phyloP scores from a whole-genome alignment of 23 tunicate genomes.

The Halocynthia aurantium region DNA sequence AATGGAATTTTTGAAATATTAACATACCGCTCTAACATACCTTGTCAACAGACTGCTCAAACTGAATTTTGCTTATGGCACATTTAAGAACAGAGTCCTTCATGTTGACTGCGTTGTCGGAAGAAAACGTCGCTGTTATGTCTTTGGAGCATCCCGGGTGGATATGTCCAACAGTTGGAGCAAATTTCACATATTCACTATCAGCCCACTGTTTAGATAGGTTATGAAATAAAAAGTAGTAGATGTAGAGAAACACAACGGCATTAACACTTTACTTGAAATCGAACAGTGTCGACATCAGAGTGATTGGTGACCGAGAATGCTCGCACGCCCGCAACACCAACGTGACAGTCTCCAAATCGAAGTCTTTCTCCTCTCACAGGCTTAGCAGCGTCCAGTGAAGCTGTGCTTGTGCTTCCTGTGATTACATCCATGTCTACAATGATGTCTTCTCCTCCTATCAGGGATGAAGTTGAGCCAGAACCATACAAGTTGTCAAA shows the following conservation, averaged over 20 bases:
- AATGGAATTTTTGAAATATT: too few relatives aligned
- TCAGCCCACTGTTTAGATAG: conserved; percentile 41
- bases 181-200: conserved; percentile 48
- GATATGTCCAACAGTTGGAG: conserved; percentile 74
- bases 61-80: conserved; percentile 43
- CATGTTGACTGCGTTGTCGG: conserved; percentile 38
- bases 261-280: conserved; percentile 20
- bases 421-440: conserved; percentile 53
- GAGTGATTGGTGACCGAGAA: conserved; percentile 79
- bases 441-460: conserved; percentile 43
- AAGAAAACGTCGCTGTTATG: conserved; percentile 48
- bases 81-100: conserved; percentile 45
- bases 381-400: conserved; percentile 9
- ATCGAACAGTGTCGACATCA: conserved; percentile 36
- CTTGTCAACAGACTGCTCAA: conserved; percentile 39
- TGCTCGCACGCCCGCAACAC: conserved; percentile 29
- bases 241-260: not conserved
- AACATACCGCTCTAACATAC: conserved; percentile 18
- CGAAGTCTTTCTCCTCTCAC: conserved; percentile 55
- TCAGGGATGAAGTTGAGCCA: conserved; percentile 46
- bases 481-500: conserved; percentile 68
- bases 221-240: not conserved
- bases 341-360: conserved; percentile 80
- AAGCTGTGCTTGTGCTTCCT: conserved; percentile 25
- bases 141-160: conserved; percentile 92